Base-by-base conservation (phyloP, 2,113 vertebrate genomes). In the Noctilio leporinus region DNA sequence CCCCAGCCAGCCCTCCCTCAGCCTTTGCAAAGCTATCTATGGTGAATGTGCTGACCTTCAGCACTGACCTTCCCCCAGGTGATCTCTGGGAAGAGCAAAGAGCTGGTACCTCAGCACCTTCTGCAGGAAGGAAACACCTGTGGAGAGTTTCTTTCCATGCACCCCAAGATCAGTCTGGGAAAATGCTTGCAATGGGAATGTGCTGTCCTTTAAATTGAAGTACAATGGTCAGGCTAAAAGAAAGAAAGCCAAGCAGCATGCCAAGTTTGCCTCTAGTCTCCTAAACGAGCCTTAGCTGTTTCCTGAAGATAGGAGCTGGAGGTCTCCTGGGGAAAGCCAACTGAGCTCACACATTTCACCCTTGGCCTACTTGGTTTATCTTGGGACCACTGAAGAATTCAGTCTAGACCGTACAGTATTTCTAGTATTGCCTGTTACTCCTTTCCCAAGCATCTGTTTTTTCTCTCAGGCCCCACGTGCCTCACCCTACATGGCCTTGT, bases 331-430 rank as follows among this genome's bases (percentile, higher is more conserved):
- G 84, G 55, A 94, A 69, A 72, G 84, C 96, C 70, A 73, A 51
- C 88, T 94, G 76, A 80, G 89, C 14, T 43, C 94, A 91, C 85
- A 93, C 69, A 82, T 95, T 96, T 97, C 88, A 97, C 96, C 96
- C 91, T 94, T 95, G 97, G 93, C 95, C 94, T 96, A 73, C 78
- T 97, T 95, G 96, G 95, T 97, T 96, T 97, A 96, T 97, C 96
- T 83, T 1, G 35, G 78, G 94, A 86, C 93, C 95, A 89, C 59
- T 93, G 95, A 94, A 96, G 95, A 95, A 86, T 96, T 94, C 93
- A 84, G 96, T 97, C 95, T 97, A 97, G 97, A 97, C 96, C 4
- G 0, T 94, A 86, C 93, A 96, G 83, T 96, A 94, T 96, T 96
- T 96, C 86, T 73, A 89, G 33, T 40, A 80, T 92, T 82, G 95